Base-by-base conservation (phyloP, 2,888 invertebrate genomes). In the Drosophila quasianomalipes region DNA sequence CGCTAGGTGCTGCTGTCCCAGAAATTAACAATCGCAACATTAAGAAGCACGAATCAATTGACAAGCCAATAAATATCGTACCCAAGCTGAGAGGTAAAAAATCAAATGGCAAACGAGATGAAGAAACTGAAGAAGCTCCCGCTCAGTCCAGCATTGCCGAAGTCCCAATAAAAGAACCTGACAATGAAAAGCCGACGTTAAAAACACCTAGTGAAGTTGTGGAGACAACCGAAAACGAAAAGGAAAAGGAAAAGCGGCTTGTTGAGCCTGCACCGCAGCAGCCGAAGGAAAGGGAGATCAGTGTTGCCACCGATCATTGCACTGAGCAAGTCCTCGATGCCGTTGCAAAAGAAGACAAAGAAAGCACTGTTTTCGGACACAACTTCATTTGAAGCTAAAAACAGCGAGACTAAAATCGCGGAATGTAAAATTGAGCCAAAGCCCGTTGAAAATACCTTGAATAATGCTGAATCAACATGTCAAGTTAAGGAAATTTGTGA, bases 271-370 rank as follows among this genome's bases (percentile, higher is more conserved):
- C 49, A 26, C 51, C 44, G 4, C 70, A 59, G 9, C 37, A 28
- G 55, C 19, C 39, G 6, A 39, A 53, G 9, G 74, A 78, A 41
- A 62, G 60, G 7, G 73, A 79, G 5, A 58, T 26, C 14, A 47
- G 16, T 47, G 53, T 10, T 19, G n/a, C 59, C 5, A 16, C 52
- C 4, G 70, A 79, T 0, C 76, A 68, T 35, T 63, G 58, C 9
- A 68, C 82, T 72, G 92, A 94, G 53, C 92, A 94, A 72, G 88
- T 91, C 16, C 83, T 93, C 26, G 91, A 92, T 77, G 92, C 92
- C 2, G 92, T 91, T 37, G 92, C 93, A 2, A 92, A 92, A 93
- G 78, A 93, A 93, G 77, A 93, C 93, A 0, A 93, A 93, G 70
- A 92, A 94, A 59, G 92, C 92, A 3, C 72, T 93, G n/a, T 90